Base-by-base conservation (phyloP, 2,113 vertebrate species). In the Elaphurus davidianus region DNA sequence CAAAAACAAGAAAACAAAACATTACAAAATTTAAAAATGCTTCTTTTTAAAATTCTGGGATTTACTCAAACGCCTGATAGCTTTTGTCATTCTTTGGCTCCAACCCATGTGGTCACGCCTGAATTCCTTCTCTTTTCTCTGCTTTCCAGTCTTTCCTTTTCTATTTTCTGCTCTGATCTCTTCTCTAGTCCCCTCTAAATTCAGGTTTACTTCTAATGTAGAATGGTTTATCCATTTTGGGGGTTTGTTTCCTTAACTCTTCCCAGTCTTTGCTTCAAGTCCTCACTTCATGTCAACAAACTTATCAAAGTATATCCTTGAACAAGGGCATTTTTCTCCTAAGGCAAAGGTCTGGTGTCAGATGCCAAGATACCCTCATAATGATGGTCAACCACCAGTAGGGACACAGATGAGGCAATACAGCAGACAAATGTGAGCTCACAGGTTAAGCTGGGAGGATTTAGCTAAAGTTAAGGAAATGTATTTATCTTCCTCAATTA, bases 81-180 rank as follows among this genome's bases (percentile, higher is more conserved):
- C 7, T 84, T 79, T 33, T 17, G 13, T 88, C 4, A 21, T 60
- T 93, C 78, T 60, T 4, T 30, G 15, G 11, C 10, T 36, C 36
- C 28, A 16, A 23, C 7, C 25, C 9, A 10, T 10, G 33, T 3
- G 4, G 21, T n/a, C 0, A 7, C 4, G 10, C 17, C 78, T 52
- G 36, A 76, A 47, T 47, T 43, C 27, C 52, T 45, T 85, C 30
- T 54, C 17, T 67, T 64, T 45, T 62, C 78, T 81, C 27, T 81
- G 28, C 47, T 33, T 81, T 52, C 47, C 19, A 2, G 15, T 95
- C 25, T 88, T 88, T 27, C 7, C 30, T 84, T 15, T 57, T 76
- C 47, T 45, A 23, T 4, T 76, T 67, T 45, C 43, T 25, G 5
- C 4, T 55, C 16, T 59, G 12, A 23, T 45, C 8, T 55, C 57